Base-by-base conservation (phyloP, 2,888 invertebrate genomes). In the Hypena proboscidalis region DNA sequence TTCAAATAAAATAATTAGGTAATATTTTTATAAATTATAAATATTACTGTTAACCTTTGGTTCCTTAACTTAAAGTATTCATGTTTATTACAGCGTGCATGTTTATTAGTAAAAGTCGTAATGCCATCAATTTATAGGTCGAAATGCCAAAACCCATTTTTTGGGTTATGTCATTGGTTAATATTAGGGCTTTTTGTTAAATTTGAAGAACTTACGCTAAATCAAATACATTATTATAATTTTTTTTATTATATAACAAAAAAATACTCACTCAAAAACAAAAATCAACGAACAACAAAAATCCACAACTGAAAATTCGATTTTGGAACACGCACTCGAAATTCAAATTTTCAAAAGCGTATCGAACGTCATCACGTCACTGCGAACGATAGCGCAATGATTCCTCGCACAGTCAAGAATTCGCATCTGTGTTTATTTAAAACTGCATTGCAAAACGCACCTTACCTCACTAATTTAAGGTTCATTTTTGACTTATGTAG, bases 301-400 rank as follows among this genome's bases (percentile, higher is more conserved):
- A 62, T 62, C 49, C 62, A 62, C 37, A 47, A 29, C 4, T 8
- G 9, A 15, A 48, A 32, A 20, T 39, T 38, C 33, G 36, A 29
- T 39, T 35, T 29, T 25, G 5, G 21, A 48, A 36, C 52, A 53
- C 53, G 29, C 63, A 50, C 45, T 39, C 23, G 10, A 43, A 41
- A 29, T 48, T 29, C 6, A 17, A 44, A 43, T 37, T 43, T 27
- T 48, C 34, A 29, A 30, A 22, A 26, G 8, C 11, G 22, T 21
- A 32, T 30, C 37, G 35, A 58, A 41, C 68, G 66, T 47, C 66
- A 45, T 49, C 62, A 50, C 58, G 31, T 30, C 66, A 60, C 68
- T 46, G 31, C 55, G 42, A 38, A 40, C 62, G 46, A 52, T 53
- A 68, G 44, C 55, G 66, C 40, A 65, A 68, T 65, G 65, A 47